Base-by-base conservation (phyloP, 1,140 invertebrate species). In the Musca domestica region DNA sequence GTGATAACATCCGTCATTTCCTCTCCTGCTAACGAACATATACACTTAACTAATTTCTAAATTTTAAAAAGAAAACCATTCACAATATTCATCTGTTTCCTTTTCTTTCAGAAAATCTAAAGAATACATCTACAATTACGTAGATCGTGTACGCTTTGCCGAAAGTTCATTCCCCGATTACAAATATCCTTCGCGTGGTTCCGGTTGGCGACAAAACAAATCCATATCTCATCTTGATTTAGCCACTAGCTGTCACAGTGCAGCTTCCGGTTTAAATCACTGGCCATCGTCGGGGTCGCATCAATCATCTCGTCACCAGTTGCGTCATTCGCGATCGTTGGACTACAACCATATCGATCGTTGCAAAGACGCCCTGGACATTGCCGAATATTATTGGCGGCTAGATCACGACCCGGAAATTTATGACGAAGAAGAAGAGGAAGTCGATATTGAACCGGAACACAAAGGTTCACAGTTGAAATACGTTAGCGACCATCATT, bases 201-300 rank as follows among this genome's bases (percentile, higher is more conserved):
- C 78, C 64, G 80, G 80, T 66, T 81, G 80, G 80, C 75, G 80
- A 14, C 80, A 81, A 41, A 69, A 77, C 71, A 79, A 80, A 66
- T 81, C 77, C 34, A 73, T 81, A 19, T 81, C 78, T 23, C 78
- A 81, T 75, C 73, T 81, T 46, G 80, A 82, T 76, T 78, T 82
- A 72, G 75, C 80, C 76, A 81, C 79, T 72, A 81, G 78, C 78
- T 78, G 78, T 68, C 76, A 77, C 25, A 73, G 73, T 64, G 75
- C 78, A 79, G 77, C 77, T 75, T 74, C 70, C 72, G 77, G 76
- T 71, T 66, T 77, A 80, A 74, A 75, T 80, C 74, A 72, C 41
- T 74, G 25, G 58, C 34, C 34, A 2, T 77, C 75, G 15, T 74
- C 77, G 30, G 75, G 73, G 74, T 54, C 52, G 23, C 56, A 61